These are phyloP conservation scores for Sipha flava DNA, from an alignment of 1,140 invertebrate species.

Conservation along the genomic window DNA sequence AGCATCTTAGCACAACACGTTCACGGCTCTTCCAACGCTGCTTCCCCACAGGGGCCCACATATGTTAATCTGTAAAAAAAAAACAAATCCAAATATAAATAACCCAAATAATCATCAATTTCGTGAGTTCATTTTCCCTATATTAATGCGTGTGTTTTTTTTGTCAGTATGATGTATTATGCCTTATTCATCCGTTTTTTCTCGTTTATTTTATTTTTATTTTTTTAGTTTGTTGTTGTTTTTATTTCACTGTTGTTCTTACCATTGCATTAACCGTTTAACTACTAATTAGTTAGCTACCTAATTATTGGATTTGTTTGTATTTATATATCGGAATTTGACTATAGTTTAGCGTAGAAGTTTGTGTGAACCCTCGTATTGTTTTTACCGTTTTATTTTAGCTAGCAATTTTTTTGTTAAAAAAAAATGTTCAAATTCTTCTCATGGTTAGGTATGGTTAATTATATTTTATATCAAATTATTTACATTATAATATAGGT, in stretches of 20 bases:
- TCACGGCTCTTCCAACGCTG: constrained; percentile 53
- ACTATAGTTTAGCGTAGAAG: not conserved
- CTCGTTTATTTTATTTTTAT: constrained; percentile 29
- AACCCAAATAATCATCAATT: constrained; percentile 33
- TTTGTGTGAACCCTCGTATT: not conserved
- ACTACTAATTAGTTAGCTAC: not conserved
- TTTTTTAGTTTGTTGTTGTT: constrained; percentile 33
- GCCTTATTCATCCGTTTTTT: constrained; percentile 36
- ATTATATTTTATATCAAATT: too few species aligned
- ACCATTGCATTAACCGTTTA: not conserved
- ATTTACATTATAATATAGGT: too few species aligned
- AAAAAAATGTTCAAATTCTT: not conserved
- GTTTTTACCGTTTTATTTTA: not conserved
- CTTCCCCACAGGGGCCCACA: constrained; percentile 79
- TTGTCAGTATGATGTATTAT: constrained; percentile 37
- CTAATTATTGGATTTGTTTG: constrained; percentile 6
- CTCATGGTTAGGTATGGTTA: not conserved
- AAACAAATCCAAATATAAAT: constrained; percentile 42
- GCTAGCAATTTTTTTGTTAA: not conserved
- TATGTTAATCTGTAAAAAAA: constrained; percentile 83
- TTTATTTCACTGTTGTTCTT: constrained; percentile 2
- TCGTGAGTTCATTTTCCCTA: constrained; percentile 38
- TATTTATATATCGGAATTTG: not conserved
- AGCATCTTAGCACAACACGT: constrained; percentile 37
- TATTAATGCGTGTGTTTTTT: constrained; percentile 37